Base-by-base conservation (phyloP, 2,888 invertebrate species). In the Dorcus hopei region DNA sequence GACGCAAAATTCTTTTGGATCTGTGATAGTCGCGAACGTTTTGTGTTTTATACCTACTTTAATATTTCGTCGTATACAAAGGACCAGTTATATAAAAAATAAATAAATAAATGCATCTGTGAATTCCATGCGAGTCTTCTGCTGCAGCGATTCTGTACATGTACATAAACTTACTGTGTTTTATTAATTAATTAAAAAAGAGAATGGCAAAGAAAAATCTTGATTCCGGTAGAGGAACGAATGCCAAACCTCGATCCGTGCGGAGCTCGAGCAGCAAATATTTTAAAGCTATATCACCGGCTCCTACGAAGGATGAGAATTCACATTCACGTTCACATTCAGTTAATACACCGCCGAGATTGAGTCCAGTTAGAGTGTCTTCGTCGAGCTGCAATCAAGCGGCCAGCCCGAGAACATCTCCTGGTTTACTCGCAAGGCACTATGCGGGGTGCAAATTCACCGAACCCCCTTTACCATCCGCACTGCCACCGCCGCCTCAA, bases 391-490 rank as follows among this genome's bases (percentile, higher is more conserved):
- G 33, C 43, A 33, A 48, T 8, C 63, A 26, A 45, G 41, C 58
- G n/a, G 41, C 52, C n/a, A 65, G 64, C 58, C 72, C 72, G 26
- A 63, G 74, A 49, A 75, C 75, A 53, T 76, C 77, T 3, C 77
- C 77, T 33, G 76, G 77, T 54, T 66, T 77, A 55, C 63, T 76
- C 54, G 76, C 82, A 72, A 82, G 83, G 69, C 80, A 78, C 67
- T 78, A 83, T 11, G 90, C 89, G 67, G 89, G 87, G 68, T 86
- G 87, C 61, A 87, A 87, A 70, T 88, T 87, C 76, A 84, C 84
- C 59, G 87, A 87, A 68, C 85, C 91, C 54, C 89, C 90, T 45
- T 84, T 87, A 61, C 89, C 90, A 70, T 85, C 87, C 59, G 85
- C 86, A 70, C 79, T 89, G 66, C 88, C 90, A 39, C 84, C 82